Evolutionary conservation across 2,888 invertebrate genomes (phyloP).

Genomic region (Creontiades dilutus): DNA sequence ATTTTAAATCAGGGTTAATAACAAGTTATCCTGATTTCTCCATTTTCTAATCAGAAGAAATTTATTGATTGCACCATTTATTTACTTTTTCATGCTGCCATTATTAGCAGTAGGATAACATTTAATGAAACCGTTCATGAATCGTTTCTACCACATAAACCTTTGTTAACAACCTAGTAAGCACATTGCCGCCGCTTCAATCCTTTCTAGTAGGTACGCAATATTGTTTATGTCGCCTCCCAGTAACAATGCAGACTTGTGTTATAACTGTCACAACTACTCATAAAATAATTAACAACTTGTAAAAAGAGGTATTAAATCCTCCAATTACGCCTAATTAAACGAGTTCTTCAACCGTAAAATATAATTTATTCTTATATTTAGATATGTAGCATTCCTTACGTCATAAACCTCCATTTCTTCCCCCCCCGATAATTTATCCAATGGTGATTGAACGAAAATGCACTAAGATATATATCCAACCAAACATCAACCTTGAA

Average conservation of each 20-base stretch:
- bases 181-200: neutral
- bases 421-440: too few species aligned
- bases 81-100: too few species aligned
- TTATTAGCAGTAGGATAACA: too few species aligned
- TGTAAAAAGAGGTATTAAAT: neutral
- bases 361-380: neutral
- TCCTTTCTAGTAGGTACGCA: slow-evolving; percentile 24
- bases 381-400: too few species aligned
- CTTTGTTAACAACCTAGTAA: neutral
- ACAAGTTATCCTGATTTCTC: too few species aligned
- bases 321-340: neutral
- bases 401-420: too few species aligned
- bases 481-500: too few species aligned
- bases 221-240: neutral
- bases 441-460: too few species aligned
- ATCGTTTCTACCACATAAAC: neutral
- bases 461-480: too few species aligned
- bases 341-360: neutral
- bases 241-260: neutral
- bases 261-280: neutral
- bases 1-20: too few species aligned
- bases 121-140: neutral
- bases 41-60: too few species aligned
- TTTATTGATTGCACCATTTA: too few species aligned
- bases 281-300: slow-evolving; percentile 16